Percentiles rank a stretch among this genome's conserved stretches.
These are phyloP conservation scores for Hermetia illucens DNA, from an alignment of 1,140 invertebrate species.

Conservation along the genomic window DNA sequence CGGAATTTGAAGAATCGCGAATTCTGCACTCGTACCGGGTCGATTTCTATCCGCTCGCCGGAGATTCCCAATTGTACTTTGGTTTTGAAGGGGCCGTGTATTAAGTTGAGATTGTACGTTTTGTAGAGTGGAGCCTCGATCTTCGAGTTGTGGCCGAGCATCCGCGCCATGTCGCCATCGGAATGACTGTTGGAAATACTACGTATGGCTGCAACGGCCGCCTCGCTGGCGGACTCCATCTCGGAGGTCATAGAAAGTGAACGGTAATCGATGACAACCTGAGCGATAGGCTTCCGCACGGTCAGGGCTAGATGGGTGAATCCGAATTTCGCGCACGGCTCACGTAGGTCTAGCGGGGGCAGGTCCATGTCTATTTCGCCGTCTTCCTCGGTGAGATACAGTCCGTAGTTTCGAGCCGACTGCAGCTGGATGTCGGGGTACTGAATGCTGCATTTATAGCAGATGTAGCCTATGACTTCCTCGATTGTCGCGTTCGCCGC, in stretches of 20 bases:
- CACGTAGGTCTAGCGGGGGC: slow-evolving; percentile 72
- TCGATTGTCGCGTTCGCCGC: slow-evolving; percentile 70
- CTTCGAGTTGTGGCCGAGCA: slow-evolving; percentile 53
- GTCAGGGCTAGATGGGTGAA: slow-evolving; percentile 81
- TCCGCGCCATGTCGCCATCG: slow-evolving; percentile 36
- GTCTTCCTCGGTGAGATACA: slow-evolving; percentile 91
- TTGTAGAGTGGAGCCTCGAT: slow-evolving; percentile 75
- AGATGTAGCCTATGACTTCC: slow-evolving; percentile 88
- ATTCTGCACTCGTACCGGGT: slow-evolving; percentile 57
- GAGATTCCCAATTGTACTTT: slow-evolving; percentile 78
- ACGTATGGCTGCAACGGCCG: slow-evolving; percentile 12
- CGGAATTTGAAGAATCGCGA: slow-evolving; percentile 53
- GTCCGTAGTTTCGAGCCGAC: slow-evolving; percentile 54
- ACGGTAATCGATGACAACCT: slow-evolving; percentile 31
- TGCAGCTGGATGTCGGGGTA: slow-evolving; percentile 42
- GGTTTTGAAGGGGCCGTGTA: slow-evolving; percentile 64
- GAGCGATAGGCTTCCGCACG: slow-evolving; percentile 35
- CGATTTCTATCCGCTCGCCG: slow-evolving; percentile 82
- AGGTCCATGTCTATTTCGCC: slow-evolving; percentile 93
- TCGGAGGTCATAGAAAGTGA: slow-evolving; percentile 28
- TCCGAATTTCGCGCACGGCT: slow-evolving; percentile 84
- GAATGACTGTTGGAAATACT: slow-evolving; percentile 15
- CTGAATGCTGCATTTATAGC: slow-evolving; percentile 61
- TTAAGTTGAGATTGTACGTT: slow-evolving; percentile 62
- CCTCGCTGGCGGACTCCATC: slow-evolving; percentile 17